phyloP scores from a whole-genome alignment of 2,113 vertebrate genomes.

The Anarhynchus alexandrinus region DNA sequence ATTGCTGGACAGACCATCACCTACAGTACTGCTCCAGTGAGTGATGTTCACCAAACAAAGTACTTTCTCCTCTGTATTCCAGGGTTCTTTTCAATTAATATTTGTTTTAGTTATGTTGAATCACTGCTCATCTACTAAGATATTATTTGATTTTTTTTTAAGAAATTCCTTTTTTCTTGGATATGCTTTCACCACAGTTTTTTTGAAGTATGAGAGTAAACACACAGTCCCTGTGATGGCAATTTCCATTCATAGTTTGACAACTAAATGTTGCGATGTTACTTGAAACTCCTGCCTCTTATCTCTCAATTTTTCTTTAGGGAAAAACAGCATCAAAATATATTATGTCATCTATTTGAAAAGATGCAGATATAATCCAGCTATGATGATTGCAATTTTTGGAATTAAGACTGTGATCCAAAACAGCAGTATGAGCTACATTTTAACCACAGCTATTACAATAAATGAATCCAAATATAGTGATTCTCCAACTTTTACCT shows the following conservation, averaged over 20 bases:
- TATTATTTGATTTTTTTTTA: background rate
- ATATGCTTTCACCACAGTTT: background rate
- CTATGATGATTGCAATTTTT: conserved; percentile 62
- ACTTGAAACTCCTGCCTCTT: conserved; percentile 59
- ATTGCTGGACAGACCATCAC: background rate
- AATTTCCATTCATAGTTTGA: conserved; percentile 58
- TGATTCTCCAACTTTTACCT: background rate
- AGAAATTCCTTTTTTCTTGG: background rate
- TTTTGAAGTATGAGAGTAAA: conserved; percentile 13
- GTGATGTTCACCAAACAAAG: background rate
- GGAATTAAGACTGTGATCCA: conserved; percentile 59
- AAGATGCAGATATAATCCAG: conserved; percentile 64
- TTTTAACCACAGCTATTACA: conserved; percentile 58
- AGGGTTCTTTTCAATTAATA: background rate
- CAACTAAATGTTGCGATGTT: conserved; percentile 60
- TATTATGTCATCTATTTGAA: conserved; percentile 61
- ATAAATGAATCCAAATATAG: conserved; percentile 43
- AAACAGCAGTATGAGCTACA: conserved; percentile 44
- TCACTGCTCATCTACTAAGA: background rate
- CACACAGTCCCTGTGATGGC: conserved; percentile 19
- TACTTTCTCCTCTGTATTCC: background rate
- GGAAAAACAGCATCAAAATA: conserved; percentile 53
- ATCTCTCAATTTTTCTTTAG: conserved; percentile 59
- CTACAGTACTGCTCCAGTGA: background rate
- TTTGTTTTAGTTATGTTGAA: background rate